Base-by-base conservation (phyloP, 2,888 invertebrate genomes). In the Oligia latruncula region DNA sequence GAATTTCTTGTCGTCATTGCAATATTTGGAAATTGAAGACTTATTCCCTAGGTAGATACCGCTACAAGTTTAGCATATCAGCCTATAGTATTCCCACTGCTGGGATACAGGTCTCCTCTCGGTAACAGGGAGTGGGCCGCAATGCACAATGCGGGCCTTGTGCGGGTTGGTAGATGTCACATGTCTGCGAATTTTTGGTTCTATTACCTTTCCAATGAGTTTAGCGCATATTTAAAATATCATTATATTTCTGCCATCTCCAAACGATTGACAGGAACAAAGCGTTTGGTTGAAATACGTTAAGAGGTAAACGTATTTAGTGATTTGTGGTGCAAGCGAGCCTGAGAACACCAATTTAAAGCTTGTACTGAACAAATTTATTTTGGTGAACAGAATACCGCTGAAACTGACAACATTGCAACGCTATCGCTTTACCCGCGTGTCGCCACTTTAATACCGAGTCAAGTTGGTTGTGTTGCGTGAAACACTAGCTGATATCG, bases 401-500 rank as follows among this genome's bases (percentile, higher is more conserved):
- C 8, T 66, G 20, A 9, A 35, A 6, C 23, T 62, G 17, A n/a
- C 15, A 13, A 17, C 60, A 46, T 52, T 11, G 64, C 71, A 64
- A 68, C 46, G 81, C 62, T 70, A 67, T 74, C 82, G 74, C 78
- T 74, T 46, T 58, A 52, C n/a, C 62, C 49, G n/a, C n/a, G n/a
- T 46, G n/a, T 49, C 60, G 11, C 35, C 40, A 40, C 49, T 83
- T 87, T 74, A 77, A 82, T 75, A 82, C 55, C 68, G 40, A 77
- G 55, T 74, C 74, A 68, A 83, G 71, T 83, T 72, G 68, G 65
- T 40, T 58, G 82, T 71, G 70, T 77, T 76, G 68, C 77, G 84
- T 87, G 87, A 76, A 75, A 85, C 46, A 68, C 74, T 46, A 87
- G 74, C 74, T 80, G 77, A 52, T 84, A 65, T 40, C 58, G 74